A percentile compares a stretch with the other conserved stretches of the same genome.
These are phyloP conservation scores for Cremastobaeus sp. DNA, from an alignment of 2,888 invertebrate genomes.

Conservation along the genomic window DNA sequence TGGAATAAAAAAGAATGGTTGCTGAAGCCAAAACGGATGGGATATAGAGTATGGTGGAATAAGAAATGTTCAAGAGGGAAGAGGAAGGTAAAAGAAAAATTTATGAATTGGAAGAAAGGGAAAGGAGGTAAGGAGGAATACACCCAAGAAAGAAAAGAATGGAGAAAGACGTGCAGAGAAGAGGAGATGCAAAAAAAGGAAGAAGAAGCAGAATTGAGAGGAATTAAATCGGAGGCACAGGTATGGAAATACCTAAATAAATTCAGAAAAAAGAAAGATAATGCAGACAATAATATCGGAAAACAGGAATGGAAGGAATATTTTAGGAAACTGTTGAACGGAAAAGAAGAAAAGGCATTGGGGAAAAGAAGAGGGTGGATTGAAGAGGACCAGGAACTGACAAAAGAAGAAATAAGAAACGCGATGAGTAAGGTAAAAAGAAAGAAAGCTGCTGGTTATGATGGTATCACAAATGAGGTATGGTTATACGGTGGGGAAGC, in stretches of 20 bases:
- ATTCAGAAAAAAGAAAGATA: not conserved
- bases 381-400: not conserved
- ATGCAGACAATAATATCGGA: not conserved
- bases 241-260: slow-evolving; percentile 2
- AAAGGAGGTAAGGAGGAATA: not conserved
- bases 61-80: not conserved
- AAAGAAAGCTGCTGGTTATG: slow-evolving; percentile 5
- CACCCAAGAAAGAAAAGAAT: not conserved
- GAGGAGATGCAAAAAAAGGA: not conserved
- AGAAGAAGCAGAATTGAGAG: slow-evolving; percentile 1
- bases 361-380: not conserved
- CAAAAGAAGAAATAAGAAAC: not conserved
- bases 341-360: not conserved
- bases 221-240: not conserved
- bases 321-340: not conserved
- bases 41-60: not conserved
- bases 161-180: not conserved
- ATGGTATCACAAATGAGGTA: slow-evolving; percentile 6
- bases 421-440: not conserved
- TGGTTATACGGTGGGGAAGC: slow-evolving; percentile 7
- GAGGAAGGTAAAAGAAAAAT: not conserved
- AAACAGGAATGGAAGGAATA: not conserved
- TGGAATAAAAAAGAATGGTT: not conserved
- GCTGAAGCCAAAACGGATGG: not conserved
- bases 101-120: slow-evolving; percentile 2